Conservation (phyloP, 2,888 invertebrate genomes). For the Cordilura impudica region DNA sequence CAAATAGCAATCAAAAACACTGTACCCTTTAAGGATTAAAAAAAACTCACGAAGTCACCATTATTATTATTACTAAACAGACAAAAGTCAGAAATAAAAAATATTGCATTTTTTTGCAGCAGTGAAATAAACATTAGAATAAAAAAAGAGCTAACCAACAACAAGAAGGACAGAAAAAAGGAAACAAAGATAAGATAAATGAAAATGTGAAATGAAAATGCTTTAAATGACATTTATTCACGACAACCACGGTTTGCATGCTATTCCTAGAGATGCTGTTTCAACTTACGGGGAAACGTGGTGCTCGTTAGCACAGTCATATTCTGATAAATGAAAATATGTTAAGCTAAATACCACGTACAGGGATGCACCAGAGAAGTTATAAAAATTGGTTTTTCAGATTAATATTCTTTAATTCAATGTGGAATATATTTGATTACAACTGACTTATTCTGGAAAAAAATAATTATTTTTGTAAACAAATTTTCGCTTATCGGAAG, state of each 20-base stretch:
- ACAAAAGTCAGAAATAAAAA: constrained; percentile 14
- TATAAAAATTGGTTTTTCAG: too few relatives aligned
- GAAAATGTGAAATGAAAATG: constrained; percentile 44
- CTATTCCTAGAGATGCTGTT: too few relatives aligned
- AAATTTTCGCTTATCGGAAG: neutral
- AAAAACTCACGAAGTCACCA: constrained; percentile 47
- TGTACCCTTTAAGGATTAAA: neutral
- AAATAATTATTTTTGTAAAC: neutral
- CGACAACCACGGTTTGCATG: constrained; percentile 14
- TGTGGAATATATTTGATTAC: too few relatives aligned
- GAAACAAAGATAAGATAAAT: constrained; percentile 36
- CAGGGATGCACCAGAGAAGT: too few relatives aligned
- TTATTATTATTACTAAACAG: constrained; percentile 4
- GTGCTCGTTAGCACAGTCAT: neutral
- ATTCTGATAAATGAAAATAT: neutral
- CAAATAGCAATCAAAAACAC: neutral
- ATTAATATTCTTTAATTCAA: too few relatives aligned
- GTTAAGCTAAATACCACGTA: too few relatives aligned
- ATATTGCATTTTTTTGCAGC: constrained; percentile 14
- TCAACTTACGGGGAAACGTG: too few relatives aligned
- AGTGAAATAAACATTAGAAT: neutral
- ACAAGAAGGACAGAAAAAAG: neutral
- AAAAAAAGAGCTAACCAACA: neutral
- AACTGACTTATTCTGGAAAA: neutral
- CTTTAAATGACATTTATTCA: constrained; percentile 51